Percentiles rank a stretch among this genome's conserved stretches.
These are phyloP conservation scores for Cheilosia urbana DNA, from an alignment of 2,888 invertebrate genomes.

Conservation along the genomic window DNA sequence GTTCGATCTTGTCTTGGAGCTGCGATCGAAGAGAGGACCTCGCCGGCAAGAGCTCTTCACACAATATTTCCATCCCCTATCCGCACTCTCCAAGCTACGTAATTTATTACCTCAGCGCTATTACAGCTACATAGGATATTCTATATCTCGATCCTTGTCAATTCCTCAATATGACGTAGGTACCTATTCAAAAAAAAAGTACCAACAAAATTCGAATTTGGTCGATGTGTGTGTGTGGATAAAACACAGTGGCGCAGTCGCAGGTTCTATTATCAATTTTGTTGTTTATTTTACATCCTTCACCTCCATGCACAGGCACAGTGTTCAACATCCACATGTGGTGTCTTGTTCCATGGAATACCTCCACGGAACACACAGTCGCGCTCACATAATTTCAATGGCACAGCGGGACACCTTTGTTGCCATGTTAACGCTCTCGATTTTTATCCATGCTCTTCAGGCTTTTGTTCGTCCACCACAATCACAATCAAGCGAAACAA, in stretches of 20 bases:
- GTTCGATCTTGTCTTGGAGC: too few species aligned
- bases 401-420: conserved; percentile 84
- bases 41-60: too few species aligned
- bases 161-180: conserved; percentile 15
- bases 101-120: not conserved
- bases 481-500: conserved; percentile 60
- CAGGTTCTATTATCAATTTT: conserved; percentile 34
- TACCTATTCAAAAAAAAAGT: not conserved
- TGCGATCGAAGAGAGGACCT: too few species aligned
- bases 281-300: conserved; percentile 1
- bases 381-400: conserved; percentile 82
- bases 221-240: not conserved
- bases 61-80: too few species aligned
- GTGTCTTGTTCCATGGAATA: conserved; percentile 51
- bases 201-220: not conserved
- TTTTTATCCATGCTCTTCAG: conserved; percentile 50
- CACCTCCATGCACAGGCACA: conserved; percentile 11
- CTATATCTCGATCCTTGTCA: conserved; percentile 23
- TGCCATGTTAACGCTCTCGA: conserved; percentile 84
- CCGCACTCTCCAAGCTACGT: not conserved
- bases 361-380: conserved; percentile 55
- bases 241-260: conserved; percentile 55
- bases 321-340: conserved; percentile 57
- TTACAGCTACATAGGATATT: not conserved
- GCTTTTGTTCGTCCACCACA: conserved; percentile 40